Evolutionary conservation across 2,113 vertebrate species (phyloP).

Genomic region (Sialia sialis): DNA sequence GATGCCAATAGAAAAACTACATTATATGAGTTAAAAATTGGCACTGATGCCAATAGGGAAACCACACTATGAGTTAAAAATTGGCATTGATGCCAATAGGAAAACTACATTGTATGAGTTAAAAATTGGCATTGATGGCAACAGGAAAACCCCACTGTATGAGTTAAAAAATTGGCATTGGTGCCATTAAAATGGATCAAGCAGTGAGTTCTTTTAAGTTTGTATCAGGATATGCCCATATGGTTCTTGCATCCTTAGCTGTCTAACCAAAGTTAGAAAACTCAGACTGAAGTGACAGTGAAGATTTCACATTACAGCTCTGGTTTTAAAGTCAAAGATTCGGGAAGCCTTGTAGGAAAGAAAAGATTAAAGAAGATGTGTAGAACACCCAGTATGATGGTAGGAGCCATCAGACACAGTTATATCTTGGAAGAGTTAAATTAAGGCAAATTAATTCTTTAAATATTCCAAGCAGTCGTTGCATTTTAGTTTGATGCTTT

Average conservation of each 20-base stretch:
- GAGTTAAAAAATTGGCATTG: neutral
- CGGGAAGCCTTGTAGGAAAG: neutral
- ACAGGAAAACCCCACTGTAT: neutral
- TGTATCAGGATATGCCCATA: neutral
- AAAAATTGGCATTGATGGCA: neutral
- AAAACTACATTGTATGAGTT: neutral
- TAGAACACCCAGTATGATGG: neutral
- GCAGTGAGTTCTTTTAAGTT: neutral
- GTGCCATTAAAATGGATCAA: neutral
- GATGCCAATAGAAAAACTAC: neutral
- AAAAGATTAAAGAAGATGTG: neutral
- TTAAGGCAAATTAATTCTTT: neutral
- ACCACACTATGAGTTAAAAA: neutral
- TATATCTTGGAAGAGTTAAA: neutral
- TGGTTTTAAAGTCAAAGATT: neutral
- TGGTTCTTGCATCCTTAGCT: neutral
- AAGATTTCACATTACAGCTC: neutral
- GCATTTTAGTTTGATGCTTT: neutral
- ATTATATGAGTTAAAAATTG: neutral
- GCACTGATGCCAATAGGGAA: neutral
- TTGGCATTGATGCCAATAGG: accelerated
- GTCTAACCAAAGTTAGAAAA: neutral
- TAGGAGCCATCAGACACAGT: neutral
- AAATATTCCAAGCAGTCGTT: neutral
- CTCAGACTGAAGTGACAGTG: neutral